phyloP scores from a whole-genome alignment of 2,797 vertebrate genomes.

The Liparis tanakae region DNA sequence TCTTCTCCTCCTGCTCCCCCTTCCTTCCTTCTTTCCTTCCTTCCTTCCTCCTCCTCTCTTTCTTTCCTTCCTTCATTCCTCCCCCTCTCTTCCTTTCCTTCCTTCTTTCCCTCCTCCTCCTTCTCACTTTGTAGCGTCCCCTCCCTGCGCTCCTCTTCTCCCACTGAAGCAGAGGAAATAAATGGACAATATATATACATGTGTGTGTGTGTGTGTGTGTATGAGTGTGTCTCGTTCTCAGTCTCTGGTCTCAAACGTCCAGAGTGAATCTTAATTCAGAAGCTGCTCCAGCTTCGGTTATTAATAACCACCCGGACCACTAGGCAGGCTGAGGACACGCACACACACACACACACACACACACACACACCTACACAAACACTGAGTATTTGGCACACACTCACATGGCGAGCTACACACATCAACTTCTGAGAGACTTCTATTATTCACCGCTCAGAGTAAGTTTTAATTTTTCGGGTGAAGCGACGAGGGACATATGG shows the following conservation, averaged over 20 bases:
- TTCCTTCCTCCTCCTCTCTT: constrained; percentile 47
- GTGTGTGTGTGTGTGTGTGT: background rate
- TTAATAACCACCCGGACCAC: constrained; percentile 69
- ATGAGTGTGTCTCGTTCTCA: constrained; percentile 8
- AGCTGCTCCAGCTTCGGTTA: constrained; percentile 71
- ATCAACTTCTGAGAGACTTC: constrained; percentile 39
- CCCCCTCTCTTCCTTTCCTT: constrained; percentile 52
- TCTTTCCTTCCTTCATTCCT: background rate
- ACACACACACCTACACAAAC: constrained; percentile 11
- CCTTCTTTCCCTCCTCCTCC: constrained; percentile 56
- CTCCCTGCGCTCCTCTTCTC: constrained; percentile 45
- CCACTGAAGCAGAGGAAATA: constrained; percentile 46
- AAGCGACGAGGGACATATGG: constrained; percentile 66
- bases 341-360: constrained; percentile 18
- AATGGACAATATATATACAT: background rate
- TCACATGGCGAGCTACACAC: constrained; percentile 20
- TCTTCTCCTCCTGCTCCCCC: constrained; percentile 52
- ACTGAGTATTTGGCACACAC: constrained; percentile 41
- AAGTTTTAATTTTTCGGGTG: constrained; percentile 54
- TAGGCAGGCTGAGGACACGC: constrained; percentile 31
- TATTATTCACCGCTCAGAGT: constrained; percentile 60
- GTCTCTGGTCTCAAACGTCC: constrained; percentile 43
- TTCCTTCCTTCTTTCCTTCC: constrained; percentile 37
- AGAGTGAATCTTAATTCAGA: constrained; percentile 70
- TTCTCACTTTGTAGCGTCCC: constrained; percentile 51